Base-by-base conservation (phyloP, 2,113 vertebrate genomes). In the Notiomystis cincta region DNA sequence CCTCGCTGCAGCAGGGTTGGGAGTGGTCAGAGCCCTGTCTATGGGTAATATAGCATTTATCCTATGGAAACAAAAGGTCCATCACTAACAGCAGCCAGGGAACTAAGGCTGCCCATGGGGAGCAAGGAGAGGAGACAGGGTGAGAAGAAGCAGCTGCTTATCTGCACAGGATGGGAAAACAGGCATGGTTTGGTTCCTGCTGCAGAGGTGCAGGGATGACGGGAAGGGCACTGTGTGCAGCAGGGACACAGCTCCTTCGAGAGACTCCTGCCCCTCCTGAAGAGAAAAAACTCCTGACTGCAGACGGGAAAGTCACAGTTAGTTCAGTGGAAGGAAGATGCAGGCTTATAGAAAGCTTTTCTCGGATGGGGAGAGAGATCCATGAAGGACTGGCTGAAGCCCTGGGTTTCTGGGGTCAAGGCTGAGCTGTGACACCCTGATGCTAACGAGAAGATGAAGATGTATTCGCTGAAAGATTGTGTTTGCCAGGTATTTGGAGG, bases 151-250 rank as follows among this genome's bases (percentile, higher is more conserved):
- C 30, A 62, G 11, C 48, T 8, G 2, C 33, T 80, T 25, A n/a
- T 27, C 35, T 40, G 22, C 58, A 28, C 0, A 4, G 3, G 9
- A 37, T 30, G 37, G 40, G 15, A 40, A 38, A 91, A 64, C 0
- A 4, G 33, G 22, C 56, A 71, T 1, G 0, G 25, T 14, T 16
- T 31, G 83, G 20, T 30, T 77, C 38, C 18, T 89, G 53, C 53
- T 51, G 40, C 57, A 60, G 28, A 67, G 57, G 8, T 72, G 44
- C n/a, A 51, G 38, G 53, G 50, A 45, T 25, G 61, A 40, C 0
- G 0, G 30, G 56, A 64, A 78, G 82, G 47, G 31, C 42, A 40
- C n/a, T 7, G 14, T 0, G 0, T 16, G 60, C 20, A 20, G 7
- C 15, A 21, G 40, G 24, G 22, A 70, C 5, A 0, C 27, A 47